These are phyloP conservation scores for Suncus etruscus DNA, from an alignment of 2,113 vertebrate species.

Conservation along the genomic window DNA sequence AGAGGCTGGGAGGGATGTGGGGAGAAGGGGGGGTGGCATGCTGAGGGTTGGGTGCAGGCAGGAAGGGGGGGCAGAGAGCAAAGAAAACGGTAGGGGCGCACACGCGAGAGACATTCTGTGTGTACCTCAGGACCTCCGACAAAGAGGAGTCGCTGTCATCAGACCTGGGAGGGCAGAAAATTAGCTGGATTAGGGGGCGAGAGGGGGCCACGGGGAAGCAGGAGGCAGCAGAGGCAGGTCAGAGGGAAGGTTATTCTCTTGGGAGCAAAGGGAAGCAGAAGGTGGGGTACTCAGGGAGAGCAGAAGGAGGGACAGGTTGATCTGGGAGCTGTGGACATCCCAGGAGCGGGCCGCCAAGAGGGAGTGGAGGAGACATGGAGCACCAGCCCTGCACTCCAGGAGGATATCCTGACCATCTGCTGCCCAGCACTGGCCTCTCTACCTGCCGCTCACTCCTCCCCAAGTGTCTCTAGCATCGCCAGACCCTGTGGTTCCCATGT, in stretches of 20 bases:
- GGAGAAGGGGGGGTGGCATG: conserved; percentile 52
- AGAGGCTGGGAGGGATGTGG: conserved; percentile 16
- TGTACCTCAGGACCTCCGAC: conserved; percentile 99
- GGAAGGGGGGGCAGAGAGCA: conserved; percentile 54
- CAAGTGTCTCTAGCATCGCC: no score
- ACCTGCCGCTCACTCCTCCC: no score
- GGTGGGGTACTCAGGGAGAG: conserved; percentile 38
- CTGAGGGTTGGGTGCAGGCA: conserved; percentile 63
- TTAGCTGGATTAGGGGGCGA: conserved; percentile 93
- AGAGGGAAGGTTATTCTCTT: conserved; percentile 81
- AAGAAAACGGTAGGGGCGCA: conserved; percentile 59
- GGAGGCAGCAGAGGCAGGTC: conserved; percentile 76
- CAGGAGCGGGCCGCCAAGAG: neutral
- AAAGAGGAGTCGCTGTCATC: conserved; percentile 99
- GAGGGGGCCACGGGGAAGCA: conserved; percentile 79
- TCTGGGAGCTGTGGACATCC: conserved; percentile 36
- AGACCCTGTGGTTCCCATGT: no score
- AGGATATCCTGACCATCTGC: neutral
- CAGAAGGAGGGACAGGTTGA: conserved; percentile 52
- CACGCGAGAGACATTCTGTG: conserved; percentile 88
- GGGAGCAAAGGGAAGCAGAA: conserved; percentile 67
- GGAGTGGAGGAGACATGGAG: neutral
- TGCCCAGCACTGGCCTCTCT: neutral
- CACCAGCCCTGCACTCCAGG: neutral
- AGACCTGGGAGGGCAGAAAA: conserved; percentile 99